Percentiles rank a stretch among this genome's conserved stretches.
phyloP scores from a whole-genome alignment of 1,140 invertebrate genomes.

The Papilio polytes region DNA sequence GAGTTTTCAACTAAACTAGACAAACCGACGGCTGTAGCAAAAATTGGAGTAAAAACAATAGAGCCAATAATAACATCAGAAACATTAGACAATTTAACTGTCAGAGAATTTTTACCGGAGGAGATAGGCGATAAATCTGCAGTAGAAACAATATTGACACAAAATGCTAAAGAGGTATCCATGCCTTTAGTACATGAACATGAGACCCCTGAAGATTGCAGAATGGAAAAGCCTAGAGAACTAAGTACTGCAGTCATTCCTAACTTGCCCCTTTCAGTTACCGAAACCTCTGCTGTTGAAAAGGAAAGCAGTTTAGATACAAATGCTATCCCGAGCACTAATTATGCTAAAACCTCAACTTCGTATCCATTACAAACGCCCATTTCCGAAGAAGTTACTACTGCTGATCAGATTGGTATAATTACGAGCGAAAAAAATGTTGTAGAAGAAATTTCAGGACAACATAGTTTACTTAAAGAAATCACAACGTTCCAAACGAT shows the following conservation, averaged over 20 bases:
- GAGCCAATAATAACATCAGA: constrained; percentile 68
- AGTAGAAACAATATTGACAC: constrained; percentile 59
- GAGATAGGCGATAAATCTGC: constrained; percentile 57
- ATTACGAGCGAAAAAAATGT: constrained; percentile 44
- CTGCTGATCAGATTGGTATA: constrained; percentile 63
- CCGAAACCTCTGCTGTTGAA: constrained; percentile 64
- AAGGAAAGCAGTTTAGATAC: constrained; percentile 58
- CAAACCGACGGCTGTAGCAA: constrained; percentile 54
- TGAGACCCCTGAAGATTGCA: constrained; percentile 56
- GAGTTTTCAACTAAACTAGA: constrained; percentile 58
- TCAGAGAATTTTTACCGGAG: constrained; percentile 50
- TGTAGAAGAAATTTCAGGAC: constrained; percentile 55
- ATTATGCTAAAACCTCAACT: constrained; percentile 51
- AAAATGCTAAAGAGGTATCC: constrained; percentile 65
- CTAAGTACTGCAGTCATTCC: constrained; percentile 58
- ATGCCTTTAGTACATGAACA: constrained; percentile 67
- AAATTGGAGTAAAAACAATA: constrained; percentile 60
- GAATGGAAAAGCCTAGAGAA: constrained; percentile 55
- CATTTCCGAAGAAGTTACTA: constrained; percentile 63
- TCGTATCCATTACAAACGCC: constrained; percentile 66
- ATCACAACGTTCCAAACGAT: constrained; percentile 67
- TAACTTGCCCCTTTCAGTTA: constrained; percentile 62
- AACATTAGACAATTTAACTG: constrained; percentile 57
- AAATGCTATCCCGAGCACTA: constrained; percentile 53
- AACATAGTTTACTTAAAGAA: constrained; percentile 67